Conservation (phyloP, 1,140 invertebrate genomes). For the Bombyx mori region DNA sequence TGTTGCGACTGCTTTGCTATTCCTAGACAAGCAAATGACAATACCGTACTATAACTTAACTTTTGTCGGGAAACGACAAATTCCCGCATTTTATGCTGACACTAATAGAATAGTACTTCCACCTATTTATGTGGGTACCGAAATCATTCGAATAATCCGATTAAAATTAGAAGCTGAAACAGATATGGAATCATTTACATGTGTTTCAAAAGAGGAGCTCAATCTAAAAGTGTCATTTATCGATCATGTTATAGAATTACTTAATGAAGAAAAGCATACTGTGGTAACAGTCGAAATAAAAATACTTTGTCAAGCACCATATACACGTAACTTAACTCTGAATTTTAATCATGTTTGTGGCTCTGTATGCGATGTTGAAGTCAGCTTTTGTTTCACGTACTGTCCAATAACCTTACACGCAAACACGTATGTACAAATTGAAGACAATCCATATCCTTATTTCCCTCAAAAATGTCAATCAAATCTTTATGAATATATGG, state of each 20-base stretch:
- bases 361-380: slow-evolving; percentile 46
- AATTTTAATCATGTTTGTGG: slow-evolving; percentile 41
- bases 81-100: slow-evolving; percentile 34
- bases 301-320: slow-evolving; percentile 25
- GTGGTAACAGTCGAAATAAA: slow-evolving; percentile 32
- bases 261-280: slow-evolving; percentile 22
- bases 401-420: slow-evolving; percentile 52
- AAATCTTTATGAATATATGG: slow-evolving; percentile 43
- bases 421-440: slow-evolving; percentile 22
- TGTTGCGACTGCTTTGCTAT: slow-evolving; percentile 42
- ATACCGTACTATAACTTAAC: slow-evolving; percentile 53
- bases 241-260: slow-evolving; percentile 18
- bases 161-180: slow-evolving; percentile 38
- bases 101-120: slow-evolving; percentile 47
- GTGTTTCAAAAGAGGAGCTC: slow-evolving; percentile 35
- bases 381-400: slow-evolving; percentile 50
- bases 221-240: slow-evolving; percentile 33
- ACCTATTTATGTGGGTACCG: slow-evolving; percentile 29
- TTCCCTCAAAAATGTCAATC: slow-evolving; percentile 36
- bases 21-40: slow-evolving; percentile 49
- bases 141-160: slow-evolving; percentile 24
- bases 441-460: slow-evolving; percentile 52
- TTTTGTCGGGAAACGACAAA: slow-evolving; percentile 45
- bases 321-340: slow-evolving; percentile 28
- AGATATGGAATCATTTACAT: slow-evolving; percentile 32